These are phyloP conservation scores for Lepilemur ruficaudatus DNA, from an alignment of 2,797 vertebrate genomes.

Conservation along the genomic window DNA sequence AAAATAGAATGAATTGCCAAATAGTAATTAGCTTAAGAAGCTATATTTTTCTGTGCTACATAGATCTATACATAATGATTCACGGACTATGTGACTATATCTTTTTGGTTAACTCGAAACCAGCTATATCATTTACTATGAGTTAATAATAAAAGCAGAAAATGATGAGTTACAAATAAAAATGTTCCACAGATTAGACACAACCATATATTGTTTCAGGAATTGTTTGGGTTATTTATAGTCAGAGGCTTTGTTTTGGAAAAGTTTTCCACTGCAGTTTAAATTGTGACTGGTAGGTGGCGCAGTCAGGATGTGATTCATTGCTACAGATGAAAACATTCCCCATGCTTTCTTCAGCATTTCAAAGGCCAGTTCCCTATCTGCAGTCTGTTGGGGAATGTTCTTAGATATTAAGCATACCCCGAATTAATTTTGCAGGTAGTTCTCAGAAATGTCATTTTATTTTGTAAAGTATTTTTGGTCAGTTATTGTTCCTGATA, in stretches of 20 bases:
- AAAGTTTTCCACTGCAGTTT: slow-evolving; percentile 54
- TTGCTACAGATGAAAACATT: not conserved
- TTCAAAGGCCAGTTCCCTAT: not conserved
- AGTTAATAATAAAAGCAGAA: not conserved
- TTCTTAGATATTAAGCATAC: not conserved
- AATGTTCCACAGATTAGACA: not conserved
- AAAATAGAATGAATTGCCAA: not conserved
- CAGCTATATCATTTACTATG: not conserved
- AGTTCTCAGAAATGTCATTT: not conserved
- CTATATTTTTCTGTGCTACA: not conserved
- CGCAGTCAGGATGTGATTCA: slow-evolving; percentile 52
- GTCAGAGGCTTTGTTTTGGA: not conserved
- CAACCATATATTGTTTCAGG: not conserved
- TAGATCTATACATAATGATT: not conserved
- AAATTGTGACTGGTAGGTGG: slow-evolving; percentile 59
- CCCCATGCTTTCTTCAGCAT: not conserved
- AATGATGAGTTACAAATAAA: not conserved
- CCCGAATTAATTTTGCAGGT: not conserved
- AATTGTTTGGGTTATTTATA: not conserved
- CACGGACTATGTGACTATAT: not conserved
- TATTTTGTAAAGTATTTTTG: not conserved
- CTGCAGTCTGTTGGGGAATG: not conserved
- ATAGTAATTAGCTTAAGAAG: not conserved
- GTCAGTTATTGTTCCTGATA: not conserved
- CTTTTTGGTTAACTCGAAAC: not conserved